Evolutionary conservation across 2,888 invertebrate species (phyloP), one percentile per base, ranked within the genome.

Genomic region (Ypsolopha scabrella): DNA sequence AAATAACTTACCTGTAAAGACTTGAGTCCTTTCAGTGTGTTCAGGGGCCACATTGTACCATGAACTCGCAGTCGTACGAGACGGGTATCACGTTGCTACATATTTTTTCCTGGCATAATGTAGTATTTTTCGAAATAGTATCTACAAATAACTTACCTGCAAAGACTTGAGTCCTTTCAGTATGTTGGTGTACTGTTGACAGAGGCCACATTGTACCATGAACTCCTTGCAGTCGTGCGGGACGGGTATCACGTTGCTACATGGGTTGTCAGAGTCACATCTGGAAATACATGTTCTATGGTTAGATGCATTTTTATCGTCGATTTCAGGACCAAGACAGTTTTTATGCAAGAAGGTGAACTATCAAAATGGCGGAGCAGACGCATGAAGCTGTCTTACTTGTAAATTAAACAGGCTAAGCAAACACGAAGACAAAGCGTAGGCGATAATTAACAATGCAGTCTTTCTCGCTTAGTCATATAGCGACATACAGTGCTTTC

Each of bases 151-250:
- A 41, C 72, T 77, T 75, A 90, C 90, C 81, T 91, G 93, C 62
- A 94, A 80, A 33, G 90, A 88, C 75, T 93, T 93, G 8, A 94
- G 74, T 6, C 93, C 92, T 62, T 91, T 92, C 36, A 94, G 75
- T 50, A 94, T 91, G 65, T 93, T 94, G 1, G 91, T 93, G 62
- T 83, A 87, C 59, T 91, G 89, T 8, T 88, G 88, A 60, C 94
- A 94, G 11, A 89, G 87, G 0, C 88, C 83, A 58, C 94, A 94
- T 56, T 88, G 87, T 39, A 91, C 79, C 89, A 93, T 90, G 60
- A 93, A 93, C 51, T 92, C 90, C 52, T 89, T 88, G 52, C 90
- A 88, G 56, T 91, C 89, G 11, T 88, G 80, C 1, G 89, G 89
- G 1, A 93, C 89, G 0, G 88, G 86, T 33, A 93, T 77, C 41